Conservation (phyloP, 2,113 vertebrate genomes). For the Mus musculus region DNA sequence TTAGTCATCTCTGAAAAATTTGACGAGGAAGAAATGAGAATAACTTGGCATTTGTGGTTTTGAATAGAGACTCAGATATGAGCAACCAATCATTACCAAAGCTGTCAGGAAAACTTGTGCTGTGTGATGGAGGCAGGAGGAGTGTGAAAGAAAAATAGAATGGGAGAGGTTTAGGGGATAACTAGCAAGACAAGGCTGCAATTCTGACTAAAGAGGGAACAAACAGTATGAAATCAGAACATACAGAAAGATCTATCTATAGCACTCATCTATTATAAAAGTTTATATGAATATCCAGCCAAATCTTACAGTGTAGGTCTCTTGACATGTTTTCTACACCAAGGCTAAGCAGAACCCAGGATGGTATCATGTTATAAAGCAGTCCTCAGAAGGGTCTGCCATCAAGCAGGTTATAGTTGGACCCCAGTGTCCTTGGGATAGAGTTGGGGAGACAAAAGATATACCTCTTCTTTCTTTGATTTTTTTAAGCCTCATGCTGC, state of each 20-base stretch:
- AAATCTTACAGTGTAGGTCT: not conserved
- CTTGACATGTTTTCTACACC: not conserved
- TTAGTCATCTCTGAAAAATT: not conserved
- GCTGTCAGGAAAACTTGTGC: not conserved
- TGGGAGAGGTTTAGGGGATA: too few relatives aligned
- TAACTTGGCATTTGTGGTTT: not conserved
- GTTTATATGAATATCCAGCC: not conserved
- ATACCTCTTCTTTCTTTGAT: not conserved
- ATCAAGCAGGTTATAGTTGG: not conserved
- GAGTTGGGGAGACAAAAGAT: not conserved
- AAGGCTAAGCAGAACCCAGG: not conserved
- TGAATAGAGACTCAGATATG: not conserved
- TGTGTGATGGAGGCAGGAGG: not conserved
- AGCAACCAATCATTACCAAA: not conserved
- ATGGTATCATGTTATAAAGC: too few relatives aligned
- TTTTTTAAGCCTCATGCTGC: not conserved
- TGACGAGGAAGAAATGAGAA: not conserved
- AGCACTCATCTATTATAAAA: not conserved
- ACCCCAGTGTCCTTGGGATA: rapidly evolving
- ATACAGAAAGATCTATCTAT: not conserved
- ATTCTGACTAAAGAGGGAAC: not conserved
- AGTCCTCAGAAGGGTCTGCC: not conserved
- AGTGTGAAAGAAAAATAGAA: not conserved
- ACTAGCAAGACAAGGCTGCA: too few relatives aligned
- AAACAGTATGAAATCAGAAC: not conserved